Conservation (phyloP, 2,888 invertebrate species). For the Ormia ochracea region DNA sequence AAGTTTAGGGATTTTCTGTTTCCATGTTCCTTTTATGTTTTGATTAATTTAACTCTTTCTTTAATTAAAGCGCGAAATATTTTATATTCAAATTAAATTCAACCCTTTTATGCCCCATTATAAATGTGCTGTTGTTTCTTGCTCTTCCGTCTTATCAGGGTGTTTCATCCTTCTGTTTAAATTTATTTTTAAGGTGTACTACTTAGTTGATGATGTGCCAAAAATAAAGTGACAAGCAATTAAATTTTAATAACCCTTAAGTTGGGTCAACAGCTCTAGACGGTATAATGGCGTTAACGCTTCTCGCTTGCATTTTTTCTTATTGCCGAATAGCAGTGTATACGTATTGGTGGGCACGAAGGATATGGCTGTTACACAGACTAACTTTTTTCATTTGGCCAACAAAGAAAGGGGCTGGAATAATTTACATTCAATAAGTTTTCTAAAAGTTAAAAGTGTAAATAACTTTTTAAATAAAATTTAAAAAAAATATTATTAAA, state of each 20-base stretch:
- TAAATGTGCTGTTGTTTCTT: not conserved
- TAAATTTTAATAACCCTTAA: conserved; percentile 61
- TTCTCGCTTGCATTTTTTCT: not conserved
- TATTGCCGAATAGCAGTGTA: not conserved
- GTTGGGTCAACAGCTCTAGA: not conserved
- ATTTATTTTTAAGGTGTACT: conserved; percentile 51
- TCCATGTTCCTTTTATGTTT: conserved; percentile 4
- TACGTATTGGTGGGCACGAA: not conserved
- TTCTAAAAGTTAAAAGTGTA: too few species aligned
- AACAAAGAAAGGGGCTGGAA: conserved; percentile 1
- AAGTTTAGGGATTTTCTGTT: not conserved
- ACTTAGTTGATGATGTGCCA: conserved; percentile 60
- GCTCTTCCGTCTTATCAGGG: conserved; percentile 29
- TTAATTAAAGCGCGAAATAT: conserved; percentile 55
- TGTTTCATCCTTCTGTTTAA: conserved; percentile 44
- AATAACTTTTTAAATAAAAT: too few species aligned
- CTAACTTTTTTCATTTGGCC: conserved; percentile 55
- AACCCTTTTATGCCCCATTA: conserved; percentile 31
- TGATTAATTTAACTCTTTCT: conserved; percentile 53
- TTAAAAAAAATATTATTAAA: too few species aligned
- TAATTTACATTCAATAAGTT: too few species aligned
- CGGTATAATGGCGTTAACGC: not conserved
- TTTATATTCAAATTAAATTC: conserved; percentile 51
- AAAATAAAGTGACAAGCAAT: conserved; percentile 62
- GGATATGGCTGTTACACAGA: not conserved